Evolutionary conservation across 2,113 vertebrate species (phyloP), one percentile per base, ranked within the genome.

Genomic region (Oncorhynchus mykiss): DNA sequence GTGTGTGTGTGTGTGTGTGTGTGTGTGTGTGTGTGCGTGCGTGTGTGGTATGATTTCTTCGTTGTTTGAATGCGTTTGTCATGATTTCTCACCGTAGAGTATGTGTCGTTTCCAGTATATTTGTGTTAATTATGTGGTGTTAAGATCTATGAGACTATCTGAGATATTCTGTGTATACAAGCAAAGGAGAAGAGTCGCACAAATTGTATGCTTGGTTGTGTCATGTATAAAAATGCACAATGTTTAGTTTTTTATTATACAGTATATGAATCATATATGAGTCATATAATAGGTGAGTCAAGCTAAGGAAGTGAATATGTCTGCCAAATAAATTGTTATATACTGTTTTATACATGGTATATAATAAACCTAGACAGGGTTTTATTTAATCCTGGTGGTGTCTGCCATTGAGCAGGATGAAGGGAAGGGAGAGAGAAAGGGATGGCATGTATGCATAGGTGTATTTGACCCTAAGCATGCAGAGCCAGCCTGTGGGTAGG

Each of bases 401-500:
- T 45, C 39, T 45, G 9, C 39, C 59, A 62, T n/a, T 13, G 59
- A 22, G 59, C 13, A 22, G n/a, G 13, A 62, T 5, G 59, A 8
- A 62, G 34, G 34, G 34, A 34, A 6, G 34, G 34, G 34, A 34
- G 34, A 34, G 34, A 34, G 57, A 7, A 11, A 14, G 57, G 57
- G 11, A 51, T 51, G 49, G 13, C 8, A 9, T 45, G 39, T 39
- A 39, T 9, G 7, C 2, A 39, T 39, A 39, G 7, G 39, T 45
- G 39, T 45, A 45, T 45, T 45, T 34, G 80, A 85, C 86, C 80
- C 78, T 71, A 1, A 5, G 67, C 31, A 34, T 68, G 25, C 51
- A 2, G 29, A 74, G 67, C 34, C 72, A 67, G 67, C 31, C 67
- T 11, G 31, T 24, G 25, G 85, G 74, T 84, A 71, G 80, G 87